Conservation (phyloP, 2,888 invertebrate species). For the Nomada lathburiana region DNA sequence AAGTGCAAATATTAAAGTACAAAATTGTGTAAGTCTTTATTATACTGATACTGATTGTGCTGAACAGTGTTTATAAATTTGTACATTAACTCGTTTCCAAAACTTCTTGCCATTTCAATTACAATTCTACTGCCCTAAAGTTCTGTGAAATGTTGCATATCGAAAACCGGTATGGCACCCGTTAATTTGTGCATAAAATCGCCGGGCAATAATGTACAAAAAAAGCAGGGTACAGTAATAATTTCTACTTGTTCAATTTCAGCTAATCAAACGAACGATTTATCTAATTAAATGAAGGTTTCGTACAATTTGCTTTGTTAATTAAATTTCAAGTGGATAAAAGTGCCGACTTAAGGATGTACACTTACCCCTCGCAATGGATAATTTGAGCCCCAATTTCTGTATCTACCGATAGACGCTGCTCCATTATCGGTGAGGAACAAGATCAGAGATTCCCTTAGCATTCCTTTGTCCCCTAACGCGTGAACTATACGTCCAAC, state of each 20-base stretch:
- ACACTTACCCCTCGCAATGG: slow-evolving; percentile 86
- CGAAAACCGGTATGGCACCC: too few relatives aligned
- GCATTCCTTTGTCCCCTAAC: slow-evolving; percentile 85
- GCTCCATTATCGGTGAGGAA: slow-evolving; percentile 89
- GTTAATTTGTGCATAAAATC: not conserved
- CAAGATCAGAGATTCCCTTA: slow-evolving; percentile 87
- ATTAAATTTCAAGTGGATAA: not conserved
- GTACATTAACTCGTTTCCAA: too few relatives aligned
- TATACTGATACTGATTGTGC: too few relatives aligned
- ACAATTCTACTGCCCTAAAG: too few relatives aligned
- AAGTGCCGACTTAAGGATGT: not conserved
- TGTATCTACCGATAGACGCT: slow-evolving; percentile 85
- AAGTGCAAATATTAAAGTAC: too few relatives aligned
- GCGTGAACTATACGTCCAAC: slow-evolving; percentile 86
- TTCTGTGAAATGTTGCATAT: too few relatives aligned
- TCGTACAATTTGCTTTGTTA: slow-evolving; percentile 1
- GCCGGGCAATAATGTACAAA: not conserved
- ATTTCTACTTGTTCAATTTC: slow-evolving; percentile 2
- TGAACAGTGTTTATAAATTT: too few relatives aligned
- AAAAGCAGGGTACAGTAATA: not conserved
- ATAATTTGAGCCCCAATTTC: slow-evolving; percentile 87
- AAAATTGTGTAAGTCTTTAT: too few relatives aligned
- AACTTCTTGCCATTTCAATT: too few relatives aligned
- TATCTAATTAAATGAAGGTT: not conserved
- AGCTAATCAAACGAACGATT: slow-evolving; percentile 10